Evolutionary conservation across 1,140 invertebrate genomes (phyloP), one percentile per base, ranked within the genome.

Genomic region (Apis florea): DNA sequence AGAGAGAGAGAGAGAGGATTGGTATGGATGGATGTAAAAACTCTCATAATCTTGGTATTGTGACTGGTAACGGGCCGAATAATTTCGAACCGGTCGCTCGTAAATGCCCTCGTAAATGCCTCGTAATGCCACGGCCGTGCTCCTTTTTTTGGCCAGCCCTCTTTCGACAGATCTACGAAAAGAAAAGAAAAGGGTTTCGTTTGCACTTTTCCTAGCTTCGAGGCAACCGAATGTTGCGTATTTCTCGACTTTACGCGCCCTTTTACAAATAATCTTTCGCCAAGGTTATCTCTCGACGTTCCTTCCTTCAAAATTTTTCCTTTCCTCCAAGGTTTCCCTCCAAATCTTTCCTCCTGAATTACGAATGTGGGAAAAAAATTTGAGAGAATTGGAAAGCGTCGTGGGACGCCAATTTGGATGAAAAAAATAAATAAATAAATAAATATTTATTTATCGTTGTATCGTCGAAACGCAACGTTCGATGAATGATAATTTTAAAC

Each of bases 81-180:
- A 82, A 87, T 88, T 85, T 79, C n/a, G 21, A 63, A 66, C 47
- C 74, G 67, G 73, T 54, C 81, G 70, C 80, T 83, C 67, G 78
- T 88, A 85, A n/a, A n/a, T n/a, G n/a, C n/a, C n/a, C n/a, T n/a
- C n/a, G n/a, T 85, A 85, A 88, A 88, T 40, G 71, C 63, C 54
- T 85, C 58, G 53, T 88, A 84, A 82, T 85, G 67, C 54, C 24
- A 59, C 17, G 64, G 26, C 67, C 47, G 31, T 77, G 56, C 21
- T 2, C 15, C 56, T n/a, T n/a, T 59, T 67, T 74, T 51, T 51
- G 19, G 24, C 21, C 72, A 58, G 17, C n/a, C n/a, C n/a, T 59
- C 56, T 53, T 87, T 85, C 51, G 26, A 61, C 54, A 19, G 58
- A 49, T 69, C 9, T 24, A 13, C 11, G 5, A n/a, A n/a, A n/a